phyloP scores from a whole-genome alignment of 2,888 invertebrate species.

The Crioceris asparagi region DNA sequence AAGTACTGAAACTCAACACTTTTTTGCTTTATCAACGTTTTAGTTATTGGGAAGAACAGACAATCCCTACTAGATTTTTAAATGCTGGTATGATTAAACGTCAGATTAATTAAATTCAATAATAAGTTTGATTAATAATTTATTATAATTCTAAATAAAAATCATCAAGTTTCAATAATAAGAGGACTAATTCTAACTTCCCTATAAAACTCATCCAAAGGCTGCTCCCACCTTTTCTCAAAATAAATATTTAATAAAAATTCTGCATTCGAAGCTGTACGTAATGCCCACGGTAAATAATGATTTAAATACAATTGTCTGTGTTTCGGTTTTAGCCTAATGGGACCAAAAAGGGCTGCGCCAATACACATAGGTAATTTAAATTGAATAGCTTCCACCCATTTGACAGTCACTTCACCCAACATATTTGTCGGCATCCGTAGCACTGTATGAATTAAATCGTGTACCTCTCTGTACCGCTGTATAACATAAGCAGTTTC shows the following conservation, averaged over 20 bases:
- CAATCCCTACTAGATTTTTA: too few species aligned
- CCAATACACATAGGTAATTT: slow-evolving; percentile 91
- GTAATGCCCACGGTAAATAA: slow-evolving; percentile 80
- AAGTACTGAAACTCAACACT: too few species aligned
- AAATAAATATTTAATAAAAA: slow-evolving; percentile 82
- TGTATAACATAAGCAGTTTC: slow-evolving; percentile 94
- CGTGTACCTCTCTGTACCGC: slow-evolving; percentile 94
- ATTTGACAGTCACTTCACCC: slow-evolving; percentile 89
- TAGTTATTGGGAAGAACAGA: too few species aligned
- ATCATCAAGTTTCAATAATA: slow-evolving; percentile 13
- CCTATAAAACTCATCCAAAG: slow-evolving; percentile 63
- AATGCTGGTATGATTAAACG: too few species aligned
- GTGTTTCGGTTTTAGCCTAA: slow-evolving; percentile 72
- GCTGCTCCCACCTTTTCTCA: slow-evolving; percentile 90
- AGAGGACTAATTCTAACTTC: slow-evolving; percentile 68
- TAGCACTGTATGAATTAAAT: slow-evolving; percentile 82
- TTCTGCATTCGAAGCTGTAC: slow-evolving; percentile 61
- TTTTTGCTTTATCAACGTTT: too few species aligned
- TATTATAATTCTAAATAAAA: too few species aligned
- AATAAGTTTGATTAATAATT: too few species aligned
- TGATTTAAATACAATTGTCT: slow-evolving; percentile 62
- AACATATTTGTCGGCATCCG: slow-evolving; percentile 93
- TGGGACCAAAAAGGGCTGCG: slow-evolving; percentile 87
- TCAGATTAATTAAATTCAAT: too few species aligned
- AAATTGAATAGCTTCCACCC: slow-evolving; percentile 95